Base-by-base conservation (phyloP, 2,113 vertebrate genomes). In the Psittacula cyanocephala region DNA sequence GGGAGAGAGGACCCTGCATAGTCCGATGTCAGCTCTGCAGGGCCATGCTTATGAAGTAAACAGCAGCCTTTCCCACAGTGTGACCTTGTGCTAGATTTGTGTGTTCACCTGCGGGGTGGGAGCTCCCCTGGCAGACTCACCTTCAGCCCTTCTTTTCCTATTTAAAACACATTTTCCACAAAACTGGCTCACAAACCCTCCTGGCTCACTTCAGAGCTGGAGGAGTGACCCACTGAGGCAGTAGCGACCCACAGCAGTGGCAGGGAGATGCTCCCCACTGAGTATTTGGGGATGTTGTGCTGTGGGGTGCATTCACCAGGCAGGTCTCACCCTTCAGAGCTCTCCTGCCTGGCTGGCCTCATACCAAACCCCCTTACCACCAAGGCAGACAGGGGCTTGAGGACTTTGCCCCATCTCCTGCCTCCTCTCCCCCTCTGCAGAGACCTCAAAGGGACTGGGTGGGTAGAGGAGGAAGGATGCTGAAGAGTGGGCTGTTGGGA, bases 161-260 rank as follows among this genome's bases (percentile, higher is more conserved):
- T 88, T 60, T 50, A 24, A 70, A 89, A 37, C 7, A 6, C 0
- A 0, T 64, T 88, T 71, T 84, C 43, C 43, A 27, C 37, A 47
- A 28, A 91, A 75, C 39, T 17, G 28, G 14, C 29, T 72, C 67
- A 17, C 5, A 49, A 87, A 63, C 15, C 2, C 24, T 20, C 9
- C 14, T 19, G 37, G 7, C 43, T 78, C 46, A 10, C 23, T 43
- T 23, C 31, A 39, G 43, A 44, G 53, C 59, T n/a, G 24, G 52
- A 64, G 81, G 17, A 79, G 22, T 2, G 2, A 35, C 62, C 46
- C 50, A 9, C 2, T 23, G n/a, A 0, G 0, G 2, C 25, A 23
- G 47, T 2, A 6, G 31, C 7, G 8, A 33, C 28, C 39, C 27
- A 9, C 22, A 24, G 74, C 35, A 6, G 41, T 4, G 53, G 7